phyloP scores from a whole-genome alignment of 2,797 vertebrate genomes.

The Centroberyx gerrardi region DNA sequence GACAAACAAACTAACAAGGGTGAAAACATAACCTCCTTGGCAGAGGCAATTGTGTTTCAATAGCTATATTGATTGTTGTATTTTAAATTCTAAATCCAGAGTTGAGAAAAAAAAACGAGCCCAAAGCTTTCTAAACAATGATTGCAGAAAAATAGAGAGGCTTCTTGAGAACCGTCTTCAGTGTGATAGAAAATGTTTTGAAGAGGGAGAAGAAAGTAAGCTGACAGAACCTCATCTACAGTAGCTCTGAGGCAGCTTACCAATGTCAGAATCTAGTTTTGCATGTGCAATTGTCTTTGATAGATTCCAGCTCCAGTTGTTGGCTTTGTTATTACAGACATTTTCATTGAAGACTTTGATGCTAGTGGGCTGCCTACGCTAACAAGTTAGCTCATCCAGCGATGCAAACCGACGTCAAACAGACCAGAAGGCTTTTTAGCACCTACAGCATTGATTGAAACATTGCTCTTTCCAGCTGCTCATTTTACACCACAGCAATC shows the following conservation, averaged over 20 bases:
- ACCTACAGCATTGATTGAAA: not conserved
- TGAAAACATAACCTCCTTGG: too few species aligned
- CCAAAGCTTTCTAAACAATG: not conserved
- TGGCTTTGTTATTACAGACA: not conserved
- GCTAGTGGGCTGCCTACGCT: not conserved
- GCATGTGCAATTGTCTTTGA: not conserved
- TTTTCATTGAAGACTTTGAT: not conserved
- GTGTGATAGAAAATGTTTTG: not conserved
- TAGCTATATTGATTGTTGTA: too few species aligned
- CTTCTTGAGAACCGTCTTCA: not conserved
- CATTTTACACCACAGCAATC: not conserved
- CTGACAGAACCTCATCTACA: not conserved
- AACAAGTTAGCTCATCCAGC: slow-evolving; percentile 7
- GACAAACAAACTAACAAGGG: too few species aligned
- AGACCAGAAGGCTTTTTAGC: not conserved
- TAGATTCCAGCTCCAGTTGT: not conserved
- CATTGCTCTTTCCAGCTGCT: not conserved
- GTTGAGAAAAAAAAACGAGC: too few species aligned
- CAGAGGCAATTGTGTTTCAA: too few species aligned
- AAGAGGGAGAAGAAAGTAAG: not conserved
- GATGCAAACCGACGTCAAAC: not conserved
- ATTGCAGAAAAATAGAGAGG: not conserved
- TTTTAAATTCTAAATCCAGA: too few species aligned
- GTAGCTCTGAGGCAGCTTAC: not conserved
- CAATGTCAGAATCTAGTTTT: not conserved